Evolutionary conservation across 2,797 vertebrate species (phyloP).

Genomic region (Adrianichthys oophorus): DNA sequence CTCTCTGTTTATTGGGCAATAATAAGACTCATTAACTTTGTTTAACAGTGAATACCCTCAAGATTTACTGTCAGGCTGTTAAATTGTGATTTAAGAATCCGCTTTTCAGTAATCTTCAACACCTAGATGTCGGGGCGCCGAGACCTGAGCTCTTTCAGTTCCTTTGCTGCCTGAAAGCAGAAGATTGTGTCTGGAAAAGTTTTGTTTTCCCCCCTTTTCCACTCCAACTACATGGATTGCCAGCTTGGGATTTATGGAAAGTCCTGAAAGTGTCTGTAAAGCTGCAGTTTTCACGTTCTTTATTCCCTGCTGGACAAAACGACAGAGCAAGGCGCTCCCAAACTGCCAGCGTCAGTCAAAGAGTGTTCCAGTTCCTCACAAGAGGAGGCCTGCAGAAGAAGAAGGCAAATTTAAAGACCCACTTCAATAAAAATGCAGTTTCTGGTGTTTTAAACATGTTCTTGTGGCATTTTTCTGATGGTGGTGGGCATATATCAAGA

Average conservation of each 20-base stretch:
- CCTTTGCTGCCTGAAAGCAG: too few species aligned
- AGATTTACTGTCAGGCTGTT: too few species aligned
- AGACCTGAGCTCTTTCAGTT: too few species aligned
- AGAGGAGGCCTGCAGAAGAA: not conserved
- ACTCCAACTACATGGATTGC: not conserved
- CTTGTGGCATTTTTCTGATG: too few species aligned
- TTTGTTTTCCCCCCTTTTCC: too few species aligned
- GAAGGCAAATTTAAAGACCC: not conserved
- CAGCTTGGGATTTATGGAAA: conserved; percentile 2
- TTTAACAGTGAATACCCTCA: conserved; percentile 22
- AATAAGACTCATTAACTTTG: conserved; percentile 36
- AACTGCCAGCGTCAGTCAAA: not conserved
- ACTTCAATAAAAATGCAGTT: not conserved
- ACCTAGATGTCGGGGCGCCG: not conserved
- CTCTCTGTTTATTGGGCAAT: not conserved
- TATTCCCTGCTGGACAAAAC: not conserved
- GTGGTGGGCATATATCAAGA: too few species aligned
- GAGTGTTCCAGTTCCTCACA: not conserved
- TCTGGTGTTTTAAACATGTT: too few species aligned
- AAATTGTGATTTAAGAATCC: not conserved
- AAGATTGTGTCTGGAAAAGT: too few species aligned
- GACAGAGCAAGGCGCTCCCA: not conserved
- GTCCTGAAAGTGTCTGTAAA: not conserved
- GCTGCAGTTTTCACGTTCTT: not conserved
- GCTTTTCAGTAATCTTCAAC: conserved; percentile 1